phyloP scores from a whole-genome alignment of 2,113 vertebrate genomes.

The Sturnus vulgaris region DNA sequence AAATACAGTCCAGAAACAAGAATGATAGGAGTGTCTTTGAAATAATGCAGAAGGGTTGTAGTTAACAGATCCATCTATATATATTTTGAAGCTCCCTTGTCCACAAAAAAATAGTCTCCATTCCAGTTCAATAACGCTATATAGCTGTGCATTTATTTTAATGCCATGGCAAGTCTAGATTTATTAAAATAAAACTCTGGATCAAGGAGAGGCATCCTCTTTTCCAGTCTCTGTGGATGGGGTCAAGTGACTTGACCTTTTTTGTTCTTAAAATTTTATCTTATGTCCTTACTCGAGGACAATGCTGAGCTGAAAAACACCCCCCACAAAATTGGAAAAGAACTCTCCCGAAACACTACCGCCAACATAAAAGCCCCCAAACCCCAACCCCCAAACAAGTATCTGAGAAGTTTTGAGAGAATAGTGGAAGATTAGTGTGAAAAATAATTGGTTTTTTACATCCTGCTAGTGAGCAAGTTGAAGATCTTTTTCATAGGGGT shows the following conservation, averaged over 20 bases:
- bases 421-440: neutral
- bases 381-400: rapidly evolving
- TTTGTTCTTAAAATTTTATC: neutral
- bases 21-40: neutral
- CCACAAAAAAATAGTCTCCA: neutral
- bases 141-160: neutral
- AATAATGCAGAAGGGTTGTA: neutral
- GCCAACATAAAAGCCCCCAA: rapidly evolving
- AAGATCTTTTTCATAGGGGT: neutral
- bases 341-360: neutral
- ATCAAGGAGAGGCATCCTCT: neutral
- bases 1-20: neutral
- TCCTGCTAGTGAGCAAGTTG: neutral
- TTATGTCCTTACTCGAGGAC: neutral
- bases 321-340: rapidly evolving
- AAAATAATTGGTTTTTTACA: neutral
- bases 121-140: rapidly evolving
- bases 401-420: neutral
- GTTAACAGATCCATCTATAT: neutral
- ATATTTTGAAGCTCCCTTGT: neutral
- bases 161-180: neutral
- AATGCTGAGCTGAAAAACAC: neutral
- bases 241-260: neutral
- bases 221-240: neutral
- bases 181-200: neutral